Conservation (phyloP, 2,113 vertebrate species). For the Urocitellus parryii region DNA sequence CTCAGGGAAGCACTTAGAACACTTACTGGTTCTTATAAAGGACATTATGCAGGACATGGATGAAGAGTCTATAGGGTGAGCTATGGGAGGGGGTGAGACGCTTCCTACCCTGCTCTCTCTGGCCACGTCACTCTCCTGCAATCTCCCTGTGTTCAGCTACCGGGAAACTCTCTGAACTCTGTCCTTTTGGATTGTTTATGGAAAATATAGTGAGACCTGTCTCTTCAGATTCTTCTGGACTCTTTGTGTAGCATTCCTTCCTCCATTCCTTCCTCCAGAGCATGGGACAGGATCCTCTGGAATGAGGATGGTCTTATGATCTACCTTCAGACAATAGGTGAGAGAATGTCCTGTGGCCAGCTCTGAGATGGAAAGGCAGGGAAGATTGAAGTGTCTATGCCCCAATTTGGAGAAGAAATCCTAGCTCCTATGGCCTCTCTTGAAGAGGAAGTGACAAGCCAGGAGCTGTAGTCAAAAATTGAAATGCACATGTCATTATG, state of each 20-base stretch:
- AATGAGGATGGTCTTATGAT: neutral
- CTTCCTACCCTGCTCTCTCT: neutral
- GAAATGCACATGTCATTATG: neutral
- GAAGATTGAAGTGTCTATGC: neutral
- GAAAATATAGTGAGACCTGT: neutral
- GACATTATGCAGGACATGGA: neutral
- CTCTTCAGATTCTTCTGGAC: neutral
- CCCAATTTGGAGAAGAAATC: neutral
- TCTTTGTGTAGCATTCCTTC: neutral
- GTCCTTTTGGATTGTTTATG: neutral
- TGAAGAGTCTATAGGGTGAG: neutral
- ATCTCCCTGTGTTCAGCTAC: too few species aligned
- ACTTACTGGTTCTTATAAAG: neutral
- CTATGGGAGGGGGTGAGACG: neutral
- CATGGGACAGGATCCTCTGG: neutral
- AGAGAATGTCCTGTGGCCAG: neutral
- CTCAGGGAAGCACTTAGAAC: neutral
- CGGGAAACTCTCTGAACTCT: neutral
- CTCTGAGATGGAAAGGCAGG: neutral
- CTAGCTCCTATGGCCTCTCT: neutral
- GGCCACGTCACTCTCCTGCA: too few species aligned
- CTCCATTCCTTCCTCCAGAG: neutral
- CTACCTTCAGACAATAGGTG: neutral
- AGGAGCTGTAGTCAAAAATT: neutral
- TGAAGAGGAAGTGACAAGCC: neutral